Evolutionary conservation across 2,888 invertebrate genomes (phyloP).

Genomic region (Allophyes oxyacanthae): DNA sequence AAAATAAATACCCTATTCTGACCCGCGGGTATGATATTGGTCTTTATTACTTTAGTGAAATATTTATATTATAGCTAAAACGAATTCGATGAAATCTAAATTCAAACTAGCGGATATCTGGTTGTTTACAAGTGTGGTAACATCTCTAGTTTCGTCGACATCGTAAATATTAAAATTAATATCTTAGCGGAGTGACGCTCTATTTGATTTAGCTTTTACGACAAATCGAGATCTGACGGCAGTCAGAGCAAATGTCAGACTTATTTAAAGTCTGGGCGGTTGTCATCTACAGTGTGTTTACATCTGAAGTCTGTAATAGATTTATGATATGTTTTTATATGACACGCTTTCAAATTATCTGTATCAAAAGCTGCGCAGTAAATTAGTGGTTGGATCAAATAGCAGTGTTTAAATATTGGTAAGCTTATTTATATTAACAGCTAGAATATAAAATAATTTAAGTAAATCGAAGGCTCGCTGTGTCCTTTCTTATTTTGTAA

Average conservation of each 20-base stretch:
- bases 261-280: slow-evolving; percentile 45
- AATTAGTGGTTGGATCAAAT: slow-evolving; percentile 10
- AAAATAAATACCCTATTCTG: slow-evolving; percentile 6
- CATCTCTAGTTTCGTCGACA: slow-evolving; percentile 45
- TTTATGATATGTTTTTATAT: slow-evolving; percentile 7
- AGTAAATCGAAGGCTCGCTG: too few relatives aligned
- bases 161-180: slow-evolving; percentile 57
- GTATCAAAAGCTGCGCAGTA: slow-evolving; percentile 15
- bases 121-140: slow-evolving; percentile 22
- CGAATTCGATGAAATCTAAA: not conserved
- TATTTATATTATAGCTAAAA: slow-evolving; percentile 1
- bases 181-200: slow-evolving; percentile 41
- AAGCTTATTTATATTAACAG: too few relatives aligned
- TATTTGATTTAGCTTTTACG: slow-evolving; percentile 54
- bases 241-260: slow-evolving; percentile 45
- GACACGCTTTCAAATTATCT: slow-evolving; percentile 19
- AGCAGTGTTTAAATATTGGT: slow-evolving; percentile 2
- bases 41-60: not conserved
- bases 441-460: too few relatives aligned
- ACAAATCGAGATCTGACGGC: slow-evolving; percentile 36
- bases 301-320: slow-evolving; percentile 5
- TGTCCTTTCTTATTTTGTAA: too few relatives aligned
- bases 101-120: slow-evolving; percentile 30
- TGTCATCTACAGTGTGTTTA: slow-evolving; percentile 21
- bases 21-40: slow-evolving; percentile 20